phyloP scores from a whole-genome alignment of 2,113 vertebrate genomes.

The Epinephelus lanceolatus region DNA sequence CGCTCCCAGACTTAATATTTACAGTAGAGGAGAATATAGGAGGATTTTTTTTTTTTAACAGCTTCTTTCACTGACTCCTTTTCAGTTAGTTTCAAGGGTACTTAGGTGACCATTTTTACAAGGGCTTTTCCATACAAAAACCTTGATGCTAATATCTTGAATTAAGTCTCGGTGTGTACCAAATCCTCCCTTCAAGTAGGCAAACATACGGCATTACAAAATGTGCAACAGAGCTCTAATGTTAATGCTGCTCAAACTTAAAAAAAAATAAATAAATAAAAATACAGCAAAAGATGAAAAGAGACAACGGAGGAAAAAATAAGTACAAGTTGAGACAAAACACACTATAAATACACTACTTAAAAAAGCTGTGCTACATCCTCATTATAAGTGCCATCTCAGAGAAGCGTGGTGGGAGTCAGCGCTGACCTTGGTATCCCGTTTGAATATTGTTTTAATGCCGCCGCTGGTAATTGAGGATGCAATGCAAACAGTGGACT shows the following conservation, averaged over 20 bases:
- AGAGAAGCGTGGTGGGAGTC: conserved; percentile 75
- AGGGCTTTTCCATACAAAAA: conserved; percentile 42
- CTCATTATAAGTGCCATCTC: conserved; percentile 82
- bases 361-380: conserved; percentile 68
- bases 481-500: conserved; percentile 75
- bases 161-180: conserved; percentile 39
- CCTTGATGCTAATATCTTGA: conserved; percentile 50
- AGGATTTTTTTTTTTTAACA: conserved; percentile 40
- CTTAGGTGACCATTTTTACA: conserved; percentile 50
- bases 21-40: conserved; percentile 31
- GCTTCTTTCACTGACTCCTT: conserved; percentile 34
- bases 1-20: conserved; percentile 64
- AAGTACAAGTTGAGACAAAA: conserved; percentile 75
- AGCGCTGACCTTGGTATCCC: conserved; percentile 80
- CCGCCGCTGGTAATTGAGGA: conserved; percentile 77
- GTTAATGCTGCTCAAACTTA: conserved; percentile 33
- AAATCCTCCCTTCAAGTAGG: conserved; percentile 35
- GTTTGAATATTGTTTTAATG: conserved; percentile 83
- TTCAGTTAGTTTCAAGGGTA: conserved; percentile 52
- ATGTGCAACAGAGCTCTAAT: conserved; percentile 33
- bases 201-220: conserved; percentile 22
- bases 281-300: conserved; percentile 66
- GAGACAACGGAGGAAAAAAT: conserved; percentile 47
- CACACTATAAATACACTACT: conserved; percentile 81
- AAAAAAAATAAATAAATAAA: conserved; percentile 26